phyloP scores from a whole-genome alignment of 2,113 vertebrate genomes.

The Xiphophorus maculatus region DNA sequence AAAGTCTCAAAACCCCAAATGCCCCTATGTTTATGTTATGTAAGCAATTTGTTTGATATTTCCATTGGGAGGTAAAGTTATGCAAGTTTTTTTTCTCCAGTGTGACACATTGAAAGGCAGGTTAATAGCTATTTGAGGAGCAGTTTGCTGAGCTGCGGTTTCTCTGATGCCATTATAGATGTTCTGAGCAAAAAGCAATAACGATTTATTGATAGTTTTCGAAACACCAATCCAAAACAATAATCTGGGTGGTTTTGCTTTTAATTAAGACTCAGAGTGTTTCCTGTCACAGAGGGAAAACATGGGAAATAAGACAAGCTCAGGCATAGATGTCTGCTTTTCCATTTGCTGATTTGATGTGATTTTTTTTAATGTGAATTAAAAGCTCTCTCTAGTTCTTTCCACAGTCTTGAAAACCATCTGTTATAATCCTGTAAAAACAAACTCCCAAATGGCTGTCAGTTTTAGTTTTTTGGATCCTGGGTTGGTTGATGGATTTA shows the following conservation, averaged over 20 bases:
- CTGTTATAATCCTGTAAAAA: neutral
- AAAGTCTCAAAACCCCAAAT: slow-evolving; percentile 22
- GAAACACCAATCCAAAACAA: slow-evolving; percentile 36
- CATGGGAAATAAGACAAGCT: slow-evolving; percentile 13
- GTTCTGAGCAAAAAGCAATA: slow-evolving; percentile 31
- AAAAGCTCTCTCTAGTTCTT: neutral
- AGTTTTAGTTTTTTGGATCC: neutral
- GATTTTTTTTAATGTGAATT: neutral
- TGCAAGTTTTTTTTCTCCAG: slow-evolving; percentile 42
- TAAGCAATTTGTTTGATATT: slow-evolving; percentile 44
- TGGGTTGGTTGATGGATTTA: too few relatives aligned
- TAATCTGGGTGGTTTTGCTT: slow-evolving; percentile 33
- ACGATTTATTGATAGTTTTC: slow-evolving; percentile 45
- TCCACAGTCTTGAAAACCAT: neutral
- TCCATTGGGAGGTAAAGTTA: slow-evolving; percentile 45
- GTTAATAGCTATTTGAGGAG: slow-evolving; percentile 38
- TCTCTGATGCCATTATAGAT: slow-evolving; percentile 21
- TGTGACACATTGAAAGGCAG: slow-evolving; percentile 8
- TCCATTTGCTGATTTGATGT: neutral
- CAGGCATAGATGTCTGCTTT: slow-evolving; percentile 15
- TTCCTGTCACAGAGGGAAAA: slow-evolving; percentile 17
- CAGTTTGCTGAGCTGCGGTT: slow-evolving; percentile 27
- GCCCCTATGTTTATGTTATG: slow-evolving; percentile 30
- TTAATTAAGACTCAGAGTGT: slow-evolving; percentile 37
- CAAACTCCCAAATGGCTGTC: neutral